A percentile compares a stretch with the other conserved stretches of the same genome.
These are phyloP conservation scores for Nycticebus coucang DNA, from an alignment of 2,113 vertebrate species.

Conservation along the genomic window DNA sequence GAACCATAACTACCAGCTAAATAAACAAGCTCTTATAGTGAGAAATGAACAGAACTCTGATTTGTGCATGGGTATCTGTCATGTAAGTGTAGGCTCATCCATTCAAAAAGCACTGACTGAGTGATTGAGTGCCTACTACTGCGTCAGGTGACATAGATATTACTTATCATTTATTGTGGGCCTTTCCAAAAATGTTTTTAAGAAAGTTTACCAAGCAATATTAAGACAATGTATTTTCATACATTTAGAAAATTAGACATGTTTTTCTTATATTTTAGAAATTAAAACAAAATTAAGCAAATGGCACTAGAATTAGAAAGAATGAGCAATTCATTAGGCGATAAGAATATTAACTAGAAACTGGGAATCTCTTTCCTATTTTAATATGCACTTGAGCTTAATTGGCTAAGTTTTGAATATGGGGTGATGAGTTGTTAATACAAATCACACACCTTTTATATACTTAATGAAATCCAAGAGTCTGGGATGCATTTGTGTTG, in stretches of 20 bases:
- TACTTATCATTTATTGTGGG: neutral
- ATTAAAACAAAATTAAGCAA: slow-evolving; percentile 76
- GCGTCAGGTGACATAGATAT: neutral
- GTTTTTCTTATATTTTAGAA: slow-evolving; percentile 58
- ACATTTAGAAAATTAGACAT: slow-evolving; percentile 46
- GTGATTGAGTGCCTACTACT: neutral
- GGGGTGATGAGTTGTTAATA: slow-evolving; percentile 81
- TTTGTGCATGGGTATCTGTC: neutral
- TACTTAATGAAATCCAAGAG: slow-evolving; percentile 82
- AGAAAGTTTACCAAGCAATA: slow-evolving; percentile 25
- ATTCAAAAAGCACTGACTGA: neutral
- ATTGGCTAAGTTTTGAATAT: slow-evolving; percentile 82
- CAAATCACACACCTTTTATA: slow-evolving; percentile 81
- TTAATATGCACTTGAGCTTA: slow-evolving; percentile 79
- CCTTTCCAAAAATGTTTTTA: neutral
- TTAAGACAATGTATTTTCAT: slow-evolving; percentile 57
- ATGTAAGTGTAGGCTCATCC: neutral
- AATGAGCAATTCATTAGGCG: slow-evolving; percentile 81
- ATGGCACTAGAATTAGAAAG: slow-evolving; percentile 77
- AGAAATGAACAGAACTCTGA: neutral
- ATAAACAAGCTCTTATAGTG: neutral
- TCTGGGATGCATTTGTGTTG: slow-evolving; percentile 70
- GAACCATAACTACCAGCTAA: neutral
- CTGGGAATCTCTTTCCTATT: slow-evolving; percentile 71
- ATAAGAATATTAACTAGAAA: slow-evolving; percentile 73